Percentiles rank a stretch among this genome's conserved stretches.
Conservation (phyloP, 2,113 vertebrate species). For the Notothenia coriiceps region DNA sequence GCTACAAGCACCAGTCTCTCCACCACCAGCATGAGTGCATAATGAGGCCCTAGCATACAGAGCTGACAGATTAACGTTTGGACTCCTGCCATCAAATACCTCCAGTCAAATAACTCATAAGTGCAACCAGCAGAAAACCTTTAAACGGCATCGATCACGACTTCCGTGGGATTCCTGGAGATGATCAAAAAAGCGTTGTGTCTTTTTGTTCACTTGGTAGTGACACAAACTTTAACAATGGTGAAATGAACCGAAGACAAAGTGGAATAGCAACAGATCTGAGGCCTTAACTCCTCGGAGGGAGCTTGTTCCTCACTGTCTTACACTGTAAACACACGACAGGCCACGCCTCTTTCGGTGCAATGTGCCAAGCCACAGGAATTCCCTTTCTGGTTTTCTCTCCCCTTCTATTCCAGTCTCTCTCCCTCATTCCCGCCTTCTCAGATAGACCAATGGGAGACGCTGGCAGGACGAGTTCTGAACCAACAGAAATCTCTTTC, state of each 20-base stretch:
- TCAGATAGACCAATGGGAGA: conserved; percentile 71
- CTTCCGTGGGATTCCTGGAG: conserved; percentile 1
- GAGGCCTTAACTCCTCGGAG: conserved; percentile 67
- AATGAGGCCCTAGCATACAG: conserved; percentile 63
- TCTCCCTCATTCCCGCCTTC: conserved; percentile 81
- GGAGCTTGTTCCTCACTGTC: conserved; percentile 78
- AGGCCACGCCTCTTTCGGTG: conserved; percentile 78
- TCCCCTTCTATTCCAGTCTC: conserved; percentile 75
- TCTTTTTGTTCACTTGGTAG: conserved; percentile 56
- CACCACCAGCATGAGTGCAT: conserved; percentile 37
- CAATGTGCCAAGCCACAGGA: conserved; percentile 84
- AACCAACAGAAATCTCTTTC: conserved; percentile 65
- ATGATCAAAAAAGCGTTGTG: conserved; percentile 20
- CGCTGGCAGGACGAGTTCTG: conserved; percentile 57
- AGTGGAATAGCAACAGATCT: conserved; percentile 61
- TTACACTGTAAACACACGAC: conserved; percentile 77
- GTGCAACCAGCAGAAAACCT: conserved; percentile 29
- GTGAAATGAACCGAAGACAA: conserved; percentile 50
- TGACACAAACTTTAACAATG: conserved; percentile 41
- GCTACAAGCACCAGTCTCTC: conserved; percentile 43
- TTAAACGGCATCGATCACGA: neutral
- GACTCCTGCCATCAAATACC: conserved; percentile 55
- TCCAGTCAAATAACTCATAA: conserved; percentile 45
- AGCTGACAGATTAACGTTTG: conserved; percentile 58
- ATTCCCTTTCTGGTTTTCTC: conserved; percentile 79